These are phyloP conservation scores for Heteromurus nitidus DNA, from an alignment of 2,888 invertebrate species.

Conservation along the genomic window DNA sequence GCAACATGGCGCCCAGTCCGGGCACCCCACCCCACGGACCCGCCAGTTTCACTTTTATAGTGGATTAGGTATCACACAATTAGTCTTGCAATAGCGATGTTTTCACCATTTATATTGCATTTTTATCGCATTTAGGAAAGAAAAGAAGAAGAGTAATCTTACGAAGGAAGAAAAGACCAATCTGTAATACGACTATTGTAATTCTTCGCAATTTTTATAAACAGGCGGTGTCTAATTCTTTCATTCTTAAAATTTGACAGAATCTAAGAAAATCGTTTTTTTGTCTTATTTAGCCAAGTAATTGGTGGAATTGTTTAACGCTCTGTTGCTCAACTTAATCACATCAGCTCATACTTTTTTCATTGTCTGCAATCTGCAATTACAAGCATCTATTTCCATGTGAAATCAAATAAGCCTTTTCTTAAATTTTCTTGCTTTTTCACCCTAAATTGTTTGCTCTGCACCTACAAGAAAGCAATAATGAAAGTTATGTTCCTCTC, in stretches of 20 bases:
- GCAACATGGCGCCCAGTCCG: conserved; percentile 74
- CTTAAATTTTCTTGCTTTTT: neutral
- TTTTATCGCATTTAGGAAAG: no score
- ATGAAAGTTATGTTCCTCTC: conserved; percentile 29
- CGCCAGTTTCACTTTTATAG: conserved; percentile 71
- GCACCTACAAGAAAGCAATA: conserved; percentile 38
- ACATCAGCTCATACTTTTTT: conserved; percentile 26
- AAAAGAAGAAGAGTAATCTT: no score
- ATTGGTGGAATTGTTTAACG: conserved; percentile 69
- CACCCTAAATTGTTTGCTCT: neutral
- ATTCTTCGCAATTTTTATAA: no score
- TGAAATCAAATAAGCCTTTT: neutral
- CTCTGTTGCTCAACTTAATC: conserved; percentile 72
- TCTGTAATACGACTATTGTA: no score
- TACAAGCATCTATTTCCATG: conserved; percentile 2
- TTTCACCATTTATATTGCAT: no score
- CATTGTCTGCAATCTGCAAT: neutral
- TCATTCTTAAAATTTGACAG: neutral
- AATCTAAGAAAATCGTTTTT: no score
- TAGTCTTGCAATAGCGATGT: no score
- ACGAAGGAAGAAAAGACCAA: no score
- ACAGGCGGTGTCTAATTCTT: neutral
- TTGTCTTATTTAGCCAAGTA: no score
- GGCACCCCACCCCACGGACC: conserved; percentile 73
- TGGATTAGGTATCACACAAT: no score